These are phyloP conservation scores for Ciconia stormi DNA, from an alignment of 2,113 vertebrate genomes.

Conservation along the genomic window DNA sequence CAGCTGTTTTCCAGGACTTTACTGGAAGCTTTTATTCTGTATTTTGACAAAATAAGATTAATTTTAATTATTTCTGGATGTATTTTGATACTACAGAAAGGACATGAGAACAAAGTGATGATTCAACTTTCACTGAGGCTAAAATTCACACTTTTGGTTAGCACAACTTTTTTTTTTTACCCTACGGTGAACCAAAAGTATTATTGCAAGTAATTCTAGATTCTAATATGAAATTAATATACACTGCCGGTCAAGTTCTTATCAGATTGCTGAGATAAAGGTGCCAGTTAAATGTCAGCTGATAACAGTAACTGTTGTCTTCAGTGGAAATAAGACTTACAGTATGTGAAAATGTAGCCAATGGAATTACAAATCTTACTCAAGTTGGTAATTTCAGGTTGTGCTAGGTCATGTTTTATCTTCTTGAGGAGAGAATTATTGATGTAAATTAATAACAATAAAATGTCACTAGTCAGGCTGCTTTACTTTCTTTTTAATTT, in stretches of 20 bases:
- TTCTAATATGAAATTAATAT: not conserved
- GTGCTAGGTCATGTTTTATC: not conserved
- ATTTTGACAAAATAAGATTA: not conserved
- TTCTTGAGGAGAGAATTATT: not conserved
- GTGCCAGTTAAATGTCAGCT: not conserved
- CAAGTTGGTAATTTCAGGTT: not conserved
- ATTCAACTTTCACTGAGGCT: not conserved
- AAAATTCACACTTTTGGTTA: not conserved
- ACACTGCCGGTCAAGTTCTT: not conserved
- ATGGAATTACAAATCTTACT: not conserved
- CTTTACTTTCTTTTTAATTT: not conserved
- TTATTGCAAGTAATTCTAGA: not conserved
- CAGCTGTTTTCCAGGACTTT: not conserved
- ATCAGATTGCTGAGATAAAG: not conserved
- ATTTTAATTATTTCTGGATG: not conserved
- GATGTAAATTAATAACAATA: not conserved
- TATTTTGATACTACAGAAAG: not conserved
- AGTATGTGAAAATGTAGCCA: not conserved
- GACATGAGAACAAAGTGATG: not conserved
- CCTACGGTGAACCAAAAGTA: not conserved
- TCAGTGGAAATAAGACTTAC: not conserved
- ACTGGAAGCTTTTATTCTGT: not conserved
- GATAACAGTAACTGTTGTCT: not conserved
- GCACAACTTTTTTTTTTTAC: not conserved
- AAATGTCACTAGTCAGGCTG: not conserved